Base-by-base conservation (phyloP, 1,140 invertebrate species). In the Euschistus heros region DNA sequence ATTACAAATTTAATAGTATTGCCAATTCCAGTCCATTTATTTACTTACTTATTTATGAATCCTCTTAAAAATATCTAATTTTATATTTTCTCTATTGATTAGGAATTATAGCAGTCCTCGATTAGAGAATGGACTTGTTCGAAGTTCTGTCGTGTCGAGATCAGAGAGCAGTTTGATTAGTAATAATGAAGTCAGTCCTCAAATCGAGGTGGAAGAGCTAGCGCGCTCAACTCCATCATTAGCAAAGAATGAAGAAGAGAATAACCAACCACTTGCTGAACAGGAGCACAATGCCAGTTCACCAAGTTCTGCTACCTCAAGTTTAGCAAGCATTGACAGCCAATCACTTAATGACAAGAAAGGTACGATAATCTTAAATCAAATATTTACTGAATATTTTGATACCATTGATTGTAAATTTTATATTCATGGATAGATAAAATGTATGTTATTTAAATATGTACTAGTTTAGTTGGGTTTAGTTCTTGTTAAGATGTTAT, bases 311-410 rank as follows among this genome's bases (percentile, higher is more conserved):
- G 63, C 37, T 3, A 59, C 50, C 14, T 59, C 64, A 18, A 65
- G 64, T 44, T 24, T 65, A 8, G 64, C 55, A 18, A 66, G 64
- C 26, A 44, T 66, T 13, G 37, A 37, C 33, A 65, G 64, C 52
- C 64, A 65, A 27, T 18, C 30, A 2, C 52, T 55, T 37, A 22
- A 26, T 7, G 64, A 59, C n/a, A 46, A 63, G 18, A 37, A 37
- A 37, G 33, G 33, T 37, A 37, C n/a, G n/a, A n/a, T n/a, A n/a
- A n/a, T n/a, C n/a, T n/a, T n/a, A n/a, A n/a, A n/a, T n/a, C n/a
- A n/a, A n/a, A n/a, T n/a, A n/a, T n/a, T n/a, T n/a, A n/a, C n/a
- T n/a, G n/a, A n/a, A n/a, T n/a, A n/a, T n/a, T n/a, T n/a, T n/a
- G n/a, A n/a, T n/a, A n/a, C n/a, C n/a, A n/a, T n/a, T n/a, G n/a